Evolutionary conservation across 1,140 invertebrate genomes (phyloP).

Genomic region (Hetaerina americana): DNA sequence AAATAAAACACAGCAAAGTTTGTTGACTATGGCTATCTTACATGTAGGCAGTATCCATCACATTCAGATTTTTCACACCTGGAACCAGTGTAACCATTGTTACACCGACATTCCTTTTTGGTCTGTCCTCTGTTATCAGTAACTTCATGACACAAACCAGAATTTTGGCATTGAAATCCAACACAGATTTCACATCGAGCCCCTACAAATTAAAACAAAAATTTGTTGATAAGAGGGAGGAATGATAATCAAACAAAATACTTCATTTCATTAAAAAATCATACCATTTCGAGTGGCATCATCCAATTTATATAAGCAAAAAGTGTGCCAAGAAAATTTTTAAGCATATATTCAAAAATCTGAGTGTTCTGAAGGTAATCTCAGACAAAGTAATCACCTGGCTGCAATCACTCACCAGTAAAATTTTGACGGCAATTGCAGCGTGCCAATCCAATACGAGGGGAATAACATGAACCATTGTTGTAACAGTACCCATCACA

Average conservation of each 20-base stretch:
- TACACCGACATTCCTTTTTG: constrained; percentile 26
- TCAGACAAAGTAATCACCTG: constrained; percentile 15
- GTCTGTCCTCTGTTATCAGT: too few relatives aligned
- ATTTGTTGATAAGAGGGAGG: too few relatives aligned
- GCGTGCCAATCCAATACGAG: constrained; percentile 18
- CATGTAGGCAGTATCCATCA: constrained; percentile 25
- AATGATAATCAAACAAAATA: too few relatives aligned
- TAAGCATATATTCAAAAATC: too few relatives aligned
- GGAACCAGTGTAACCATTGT: constrained; percentile 25
- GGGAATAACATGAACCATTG: constrained; percentile 42
- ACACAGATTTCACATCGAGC: constrained; percentile 25
- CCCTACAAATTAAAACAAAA: constrained; percentile 20
- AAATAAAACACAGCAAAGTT: too few relatives aligned
- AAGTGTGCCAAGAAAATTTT: too few relatives aligned
- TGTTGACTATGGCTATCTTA: too few relatives aligned
- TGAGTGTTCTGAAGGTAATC: constrained; percentile 3
- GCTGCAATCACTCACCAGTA: constrained; percentile 23
- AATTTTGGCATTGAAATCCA: constrained; percentile 27
- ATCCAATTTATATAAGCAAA: too few relatives aligned
- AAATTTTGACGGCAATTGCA: constrained; percentile 33
- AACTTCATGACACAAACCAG: constrained; percentile 23
- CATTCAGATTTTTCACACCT: constrained; percentile 30
- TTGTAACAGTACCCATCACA: constrained; percentile 37
- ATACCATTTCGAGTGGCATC: too few relatives aligned
- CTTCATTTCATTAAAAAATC: too few relatives aligned